Evolutionary conservation across 2,888 invertebrate species (phyloP).

Genomic region (Brachylomia viminalis): DNA sequence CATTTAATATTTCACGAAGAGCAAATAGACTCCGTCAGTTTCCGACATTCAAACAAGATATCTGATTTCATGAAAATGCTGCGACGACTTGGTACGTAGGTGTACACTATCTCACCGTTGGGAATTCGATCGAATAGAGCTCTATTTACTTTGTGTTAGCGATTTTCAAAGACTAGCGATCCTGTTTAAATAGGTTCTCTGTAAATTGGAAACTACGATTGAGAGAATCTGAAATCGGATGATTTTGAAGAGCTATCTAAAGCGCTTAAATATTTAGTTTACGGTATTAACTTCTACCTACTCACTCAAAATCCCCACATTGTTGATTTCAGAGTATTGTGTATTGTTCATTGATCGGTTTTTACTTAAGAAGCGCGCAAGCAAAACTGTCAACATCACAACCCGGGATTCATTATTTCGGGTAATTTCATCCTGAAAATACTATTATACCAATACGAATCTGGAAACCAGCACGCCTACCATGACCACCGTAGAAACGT

Average conservation of each 20-base stretch:
- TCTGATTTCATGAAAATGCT: constrained; percentile 10
- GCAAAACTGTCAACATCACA: not conserved
- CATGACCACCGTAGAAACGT: not conserved
- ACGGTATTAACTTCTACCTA: not conserved
- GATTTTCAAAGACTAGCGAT: constrained; percentile 2
- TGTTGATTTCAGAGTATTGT: not conserved
- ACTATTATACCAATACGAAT: not conserved
- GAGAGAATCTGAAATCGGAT: constrained; percentile 10
- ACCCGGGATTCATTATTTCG: not conserved
- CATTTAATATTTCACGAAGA: constrained; percentile 47
- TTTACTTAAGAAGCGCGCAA: not conserved
- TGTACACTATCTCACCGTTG: not conserved
- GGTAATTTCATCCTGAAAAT: not conserved
- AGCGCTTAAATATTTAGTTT: not conserved
- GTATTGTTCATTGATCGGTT: not conserved
- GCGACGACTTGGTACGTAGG: not conserved
- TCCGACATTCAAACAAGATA: constrained; percentile 21
- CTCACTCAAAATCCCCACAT: too few relatives aligned
- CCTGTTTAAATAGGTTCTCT: constrained; percentile 20
- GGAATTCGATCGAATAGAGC: not conserved
- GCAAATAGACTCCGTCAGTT: constrained; percentile 18
- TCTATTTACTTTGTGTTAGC: constrained; percentile 25
- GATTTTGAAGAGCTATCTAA: too few relatives aligned
- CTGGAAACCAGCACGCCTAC: not conserved
- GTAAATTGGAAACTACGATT: constrained; percentile 11